These are phyloP conservation scores for Heliconius hewitsoni DNA, from an alignment of 1,140 invertebrate species.

Conservation along the genomic window DNA sequence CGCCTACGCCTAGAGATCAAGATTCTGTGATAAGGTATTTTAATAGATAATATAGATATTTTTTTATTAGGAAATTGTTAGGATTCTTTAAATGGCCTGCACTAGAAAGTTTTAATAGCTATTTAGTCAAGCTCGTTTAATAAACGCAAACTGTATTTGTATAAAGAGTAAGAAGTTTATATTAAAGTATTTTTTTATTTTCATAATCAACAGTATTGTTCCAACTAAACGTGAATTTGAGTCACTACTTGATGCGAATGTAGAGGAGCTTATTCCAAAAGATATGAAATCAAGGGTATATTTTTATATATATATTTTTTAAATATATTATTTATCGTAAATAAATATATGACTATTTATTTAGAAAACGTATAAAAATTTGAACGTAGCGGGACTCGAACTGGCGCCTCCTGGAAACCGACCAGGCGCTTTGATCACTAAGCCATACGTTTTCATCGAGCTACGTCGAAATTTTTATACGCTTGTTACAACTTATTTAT, in stretches of 20 bases:
- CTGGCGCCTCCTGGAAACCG: no score
- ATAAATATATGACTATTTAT: neutral
- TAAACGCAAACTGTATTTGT: neutral
- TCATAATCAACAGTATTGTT: neutral
- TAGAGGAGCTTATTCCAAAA: slow-evolving; percentile 13
- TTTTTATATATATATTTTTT: no score
- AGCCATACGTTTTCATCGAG: no score
- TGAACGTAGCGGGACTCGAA: no score
- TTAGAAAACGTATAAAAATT: no score
- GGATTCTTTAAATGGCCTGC: no score
- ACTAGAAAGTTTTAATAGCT: no score
- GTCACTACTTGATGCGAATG: slow-evolving; percentile 26
- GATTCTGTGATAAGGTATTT: slow-evolving; percentile 33
- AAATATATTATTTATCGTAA: neutral
- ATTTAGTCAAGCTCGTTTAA: no score
- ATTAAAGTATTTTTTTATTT: neutral
- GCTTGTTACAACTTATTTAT: no score
- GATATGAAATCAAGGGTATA: slow-evolving; percentile 49
- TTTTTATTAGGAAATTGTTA: no score
- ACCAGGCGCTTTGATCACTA: no score
- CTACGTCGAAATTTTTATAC: no score
- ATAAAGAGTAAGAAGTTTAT: neutral
- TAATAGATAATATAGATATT: neutral
- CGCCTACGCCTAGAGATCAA: slow-evolving; percentile 11
- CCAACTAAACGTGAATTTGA: slow-evolving; percentile 10